Conservation (phyloP, 1,140 invertebrate genomes). For the Drosophila ambigua region DNA sequence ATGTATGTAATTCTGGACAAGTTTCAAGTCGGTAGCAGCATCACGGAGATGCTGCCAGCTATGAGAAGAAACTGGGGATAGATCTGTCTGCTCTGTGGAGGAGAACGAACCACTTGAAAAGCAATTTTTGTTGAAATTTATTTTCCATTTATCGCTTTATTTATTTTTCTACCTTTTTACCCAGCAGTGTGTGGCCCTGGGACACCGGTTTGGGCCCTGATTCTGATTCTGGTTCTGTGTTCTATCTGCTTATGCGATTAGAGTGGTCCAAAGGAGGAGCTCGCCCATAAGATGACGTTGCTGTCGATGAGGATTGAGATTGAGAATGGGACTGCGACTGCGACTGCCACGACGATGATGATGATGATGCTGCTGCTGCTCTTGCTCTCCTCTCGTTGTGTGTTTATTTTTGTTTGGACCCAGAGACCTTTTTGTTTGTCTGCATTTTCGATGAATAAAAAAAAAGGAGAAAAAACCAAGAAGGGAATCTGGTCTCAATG, state of each 20-base stretch:
- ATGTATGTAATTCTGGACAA: too few relatives aligned
- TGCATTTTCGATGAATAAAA: constrained; percentile 33
- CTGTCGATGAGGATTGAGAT: constrained; percentile 19
- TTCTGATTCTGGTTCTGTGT: constrained; percentile 3
- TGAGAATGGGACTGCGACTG: constrained; percentile 19
- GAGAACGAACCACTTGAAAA: constrained; percentile 68
- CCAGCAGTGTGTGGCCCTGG: constrained; percentile 45
- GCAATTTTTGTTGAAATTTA: constrained; percentile 75
- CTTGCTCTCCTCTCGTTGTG: constrained; percentile 13
- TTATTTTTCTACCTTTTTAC: constrained; percentile 68
- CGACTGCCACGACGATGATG: constrained; percentile 21
- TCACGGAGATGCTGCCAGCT: too few relatives aligned
- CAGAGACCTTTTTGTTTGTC: constrained; percentile 59
- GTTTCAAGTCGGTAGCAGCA: too few relatives aligned
- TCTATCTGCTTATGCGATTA: constrained; percentile 78
- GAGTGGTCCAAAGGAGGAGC: constrained; percentile 62
- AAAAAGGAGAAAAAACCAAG: constrained; percentile 16
- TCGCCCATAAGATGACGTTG: constrained; percentile 36
- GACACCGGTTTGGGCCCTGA: not conserved
- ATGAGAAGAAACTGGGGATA: not conserved
- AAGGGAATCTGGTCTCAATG: constrained; percentile 54
- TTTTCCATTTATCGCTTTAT: constrained; percentile 81
- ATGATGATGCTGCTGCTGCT: constrained; percentile 41
- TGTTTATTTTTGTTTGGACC: constrained; percentile 75
- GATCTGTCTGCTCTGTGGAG: constrained; percentile 41